Base-by-base conservation (phyloP, 23 tunicate genomes). In the Phallusia fumigata region DNA sequence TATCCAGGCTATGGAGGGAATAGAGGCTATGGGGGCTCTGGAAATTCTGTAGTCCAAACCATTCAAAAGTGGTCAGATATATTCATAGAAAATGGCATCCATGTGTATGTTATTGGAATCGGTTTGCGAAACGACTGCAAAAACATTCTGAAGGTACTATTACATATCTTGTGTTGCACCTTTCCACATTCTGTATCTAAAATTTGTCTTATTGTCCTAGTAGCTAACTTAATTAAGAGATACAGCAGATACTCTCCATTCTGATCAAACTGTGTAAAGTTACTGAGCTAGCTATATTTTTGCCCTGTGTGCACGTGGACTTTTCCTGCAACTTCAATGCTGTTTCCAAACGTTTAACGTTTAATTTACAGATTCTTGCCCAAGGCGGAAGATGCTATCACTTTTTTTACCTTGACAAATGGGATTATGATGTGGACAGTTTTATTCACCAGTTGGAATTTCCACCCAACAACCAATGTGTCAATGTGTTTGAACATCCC, bases 301-400 rank as follows among this genome's bases (percentile, higher is more conserved):
- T n/a, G n/a, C n/a, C n/a, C n/a, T n/a, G n/a, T n/a, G n/a, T n/a
- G n/a, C n/a, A n/a, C n/a, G n/a, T n/a, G n/a, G n/a, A n/a, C n/a
- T n/a, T n/a, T n/a, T n/a, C n/a, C n/a, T n/a, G n/a, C n/a, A n/a
- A n/a, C n/a, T n/a, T n/a, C n/a, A n/a, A n/a, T n/a, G n/a, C n/a
- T n/a, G n/a, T n/a, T n/a, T n/a, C n/a, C n/a, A n/a, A n/a, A n/a
- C n/a, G n/a, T n/a, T n/a, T n/a, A n/a, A n/a, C n/a, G n/a, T n/a
- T n/a, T n/a, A 51, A 51, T 30, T 73, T 35, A 33, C 75, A 91
- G 96, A 80, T 91, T 52, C 44, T 91, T 2, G 96, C 96, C 22
- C 86, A 89, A 82, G 96, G 96, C 30, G 96, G 96, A 47, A 40
- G 90, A 73, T 91, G 96, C 78, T 91, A 82, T 65, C 96, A 91